These are phyloP conservation scores for Phrynocephalus forsythii DNA, from an alignment of 2,797 vertebrate genomes.

Conservation along the genomic window DNA sequence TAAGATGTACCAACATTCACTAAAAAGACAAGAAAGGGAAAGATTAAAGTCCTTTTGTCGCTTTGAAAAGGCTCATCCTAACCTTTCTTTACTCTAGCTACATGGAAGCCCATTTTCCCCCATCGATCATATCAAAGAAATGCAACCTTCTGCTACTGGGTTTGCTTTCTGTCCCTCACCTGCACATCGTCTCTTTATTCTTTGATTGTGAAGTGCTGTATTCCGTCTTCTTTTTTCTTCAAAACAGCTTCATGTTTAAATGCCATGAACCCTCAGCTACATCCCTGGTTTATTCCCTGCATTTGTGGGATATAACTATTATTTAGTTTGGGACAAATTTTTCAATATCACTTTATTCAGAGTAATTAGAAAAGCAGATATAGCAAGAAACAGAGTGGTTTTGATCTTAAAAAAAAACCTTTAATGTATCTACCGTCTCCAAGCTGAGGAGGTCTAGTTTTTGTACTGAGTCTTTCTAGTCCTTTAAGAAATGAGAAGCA, in stretches of 20 bases:
- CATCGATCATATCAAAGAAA: slow-evolving; percentile 18
- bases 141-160: slow-evolving; percentile 29
- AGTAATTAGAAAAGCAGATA: slow-evolving; percentile 56
- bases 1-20: slow-evolving; percentile 63
- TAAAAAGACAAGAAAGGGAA: slow-evolving; percentile 60
- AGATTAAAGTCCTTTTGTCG: slow-evolving; percentile 54
- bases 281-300: slow-evolving; percentile 11
- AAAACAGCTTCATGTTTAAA: slow-evolving; percentile 43
- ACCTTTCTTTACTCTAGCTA: slow-evolving; percentile 38
- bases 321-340: slow-evolving; percentile 16
- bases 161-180: slow-evolving; percentile 29
- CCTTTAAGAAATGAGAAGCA: slow-evolving; percentile 10
- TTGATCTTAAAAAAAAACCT: slow-evolving; percentile 31
- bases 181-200: slow-evolving; percentile 4
- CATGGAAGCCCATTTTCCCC: slow-evolving; percentile 19
- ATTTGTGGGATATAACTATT: slow-evolving; percentile 20
- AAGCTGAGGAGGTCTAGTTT: slow-evolving; percentile 4
- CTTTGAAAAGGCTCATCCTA: slow-evolving; percentile 55
- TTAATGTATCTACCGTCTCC: slow-evolving; percentile 40
- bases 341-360: slow-evolving; percentile 36
- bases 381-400: slow-evolving; percentile 35
- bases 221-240: slow-evolving; percentile 21
- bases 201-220: background rate
- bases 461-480: slow-evolving; percentile 33
- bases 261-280: slow-evolving; percentile 6